These are phyloP conservation scores for Cathartes aura DNA, from an alignment of 2,113 vertebrate genomes.

Conservation along the genomic window DNA sequence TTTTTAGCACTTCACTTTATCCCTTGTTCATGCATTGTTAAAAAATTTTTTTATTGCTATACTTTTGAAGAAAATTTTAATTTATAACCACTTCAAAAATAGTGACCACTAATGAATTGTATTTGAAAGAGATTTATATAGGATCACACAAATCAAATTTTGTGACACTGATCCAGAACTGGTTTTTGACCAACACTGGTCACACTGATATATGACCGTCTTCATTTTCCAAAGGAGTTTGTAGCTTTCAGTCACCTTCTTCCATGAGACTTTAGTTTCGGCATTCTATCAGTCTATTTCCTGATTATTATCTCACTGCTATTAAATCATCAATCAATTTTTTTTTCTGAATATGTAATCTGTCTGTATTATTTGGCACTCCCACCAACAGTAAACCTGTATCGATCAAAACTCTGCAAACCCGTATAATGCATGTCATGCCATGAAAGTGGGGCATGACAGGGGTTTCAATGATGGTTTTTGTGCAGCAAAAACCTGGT, in stretches of 20 bases:
- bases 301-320: background rate
- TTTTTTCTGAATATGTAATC: background rate
- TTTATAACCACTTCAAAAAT: background rate
- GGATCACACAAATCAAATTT: background rate
- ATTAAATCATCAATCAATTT: background rate
- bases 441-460: background rate
- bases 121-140: background rate
- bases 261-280: background rate
- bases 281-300: background rate
- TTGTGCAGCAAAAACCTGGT: background rate
- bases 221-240: background rate
- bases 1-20: background rate
- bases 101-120: background rate
- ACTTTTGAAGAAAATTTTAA: background rate
- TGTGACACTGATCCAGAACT: background rate
- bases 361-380: background rate
- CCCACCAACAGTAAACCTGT: background rate
- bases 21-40: background rate
- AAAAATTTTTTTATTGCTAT: background rate
- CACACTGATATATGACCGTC: background rate
- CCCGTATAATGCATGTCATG: background rate
- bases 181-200: rapidly evolving
- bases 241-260: background rate
- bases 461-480: background rate
- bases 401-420: background rate